A percentile compares a stretch with the other conserved stretches of the same genome.
These are phyloP conservation scores for Urocynchramus pylzowi DNA, from an alignment of 2,113 vertebrate genomes.

Conservation along the genomic window DNA sequence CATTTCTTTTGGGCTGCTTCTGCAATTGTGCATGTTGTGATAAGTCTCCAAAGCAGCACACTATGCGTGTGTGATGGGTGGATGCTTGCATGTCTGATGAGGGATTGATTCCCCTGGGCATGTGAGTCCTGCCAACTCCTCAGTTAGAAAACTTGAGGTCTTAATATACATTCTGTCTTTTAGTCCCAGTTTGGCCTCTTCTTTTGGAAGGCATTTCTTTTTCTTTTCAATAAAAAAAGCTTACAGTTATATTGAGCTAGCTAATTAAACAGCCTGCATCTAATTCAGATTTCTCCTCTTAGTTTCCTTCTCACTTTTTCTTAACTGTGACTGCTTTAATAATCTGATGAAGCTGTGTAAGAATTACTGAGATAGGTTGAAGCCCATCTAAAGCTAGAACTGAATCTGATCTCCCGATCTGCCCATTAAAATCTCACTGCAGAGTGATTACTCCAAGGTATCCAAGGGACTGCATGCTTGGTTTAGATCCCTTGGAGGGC, in stretches of 20 bases:
- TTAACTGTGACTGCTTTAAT: not conserved
- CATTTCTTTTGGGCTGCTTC: not conserved
- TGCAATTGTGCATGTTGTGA: not conserved
- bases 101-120: not conserved
- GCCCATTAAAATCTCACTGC: not conserved
- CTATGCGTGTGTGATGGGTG: not conserved
- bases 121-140: conserved; percentile 10
- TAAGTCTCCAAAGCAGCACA: not conserved
- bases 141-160: not conserved
- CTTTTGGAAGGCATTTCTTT: not conserved
- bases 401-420: not conserved
- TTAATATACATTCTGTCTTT: not conserved
- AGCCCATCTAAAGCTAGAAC: not conserved
- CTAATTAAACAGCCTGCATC: not conserved
- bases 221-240: not conserved
- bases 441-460: not conserved
- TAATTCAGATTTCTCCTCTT: not conserved
- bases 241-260: not conserved
- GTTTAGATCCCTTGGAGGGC: not conserved
- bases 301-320: not conserved
- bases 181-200: not conserved
- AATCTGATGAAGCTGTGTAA: not conserved
- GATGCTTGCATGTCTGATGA: conserved; percentile 33
- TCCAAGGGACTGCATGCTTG: not conserved
- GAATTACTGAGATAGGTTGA: not conserved